Base-by-base conservation (phyloP, 2,888 invertebrate species). In the Gonocerus acuteangulatus region DNA sequence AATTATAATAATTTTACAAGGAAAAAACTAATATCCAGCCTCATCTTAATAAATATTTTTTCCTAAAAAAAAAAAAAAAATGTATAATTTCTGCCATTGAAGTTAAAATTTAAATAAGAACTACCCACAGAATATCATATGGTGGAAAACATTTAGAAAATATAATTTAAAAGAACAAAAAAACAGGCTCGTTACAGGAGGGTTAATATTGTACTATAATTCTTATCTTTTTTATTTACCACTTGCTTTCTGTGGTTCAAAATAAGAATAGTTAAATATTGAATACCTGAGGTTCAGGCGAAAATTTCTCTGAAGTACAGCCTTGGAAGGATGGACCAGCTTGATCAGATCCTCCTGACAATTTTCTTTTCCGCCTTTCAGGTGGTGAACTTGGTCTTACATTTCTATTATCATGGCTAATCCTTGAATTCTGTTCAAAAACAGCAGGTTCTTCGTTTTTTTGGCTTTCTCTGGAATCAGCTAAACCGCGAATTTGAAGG, bases 401-500 rank as follows among this genome's bases (percentile, higher is more conserved):
- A 36, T 48, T 63, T 48, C 48, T 59, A 22, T 19, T 48, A 34
- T 59, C 59, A 21, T 48, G 48, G 6, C 27, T 34, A 13, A 22
- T 2, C 32, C 58, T 49, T 18, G 48, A 7, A 21, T 58, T 58
- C 42, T 51, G 54, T 42, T 64, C 66, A 49, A 48, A 64, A 2
- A 60, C 34, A 4, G 36, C 34, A 7, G 62, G 48, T 56, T 71
- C 71, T 42, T 70, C 71, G 54, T 69, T 70, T 32, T 60, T 63
- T 9, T 66, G 65, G 27, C 65, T 67, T 19, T 66, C 66, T 11
- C 66, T 62, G 7, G 67, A 89, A 79, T 91, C 90, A 72, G 90
- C 89, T 73, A 92, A 82, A 73, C 90, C 92, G 76, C 90, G 78
- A 68, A 87, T 89, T 82, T 92, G 90, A 77, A 92, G 82, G 71